Base-by-base conservation (phyloP, 2,113 vertebrate species). In the Lycocorax pyrrhopterus region DNA sequence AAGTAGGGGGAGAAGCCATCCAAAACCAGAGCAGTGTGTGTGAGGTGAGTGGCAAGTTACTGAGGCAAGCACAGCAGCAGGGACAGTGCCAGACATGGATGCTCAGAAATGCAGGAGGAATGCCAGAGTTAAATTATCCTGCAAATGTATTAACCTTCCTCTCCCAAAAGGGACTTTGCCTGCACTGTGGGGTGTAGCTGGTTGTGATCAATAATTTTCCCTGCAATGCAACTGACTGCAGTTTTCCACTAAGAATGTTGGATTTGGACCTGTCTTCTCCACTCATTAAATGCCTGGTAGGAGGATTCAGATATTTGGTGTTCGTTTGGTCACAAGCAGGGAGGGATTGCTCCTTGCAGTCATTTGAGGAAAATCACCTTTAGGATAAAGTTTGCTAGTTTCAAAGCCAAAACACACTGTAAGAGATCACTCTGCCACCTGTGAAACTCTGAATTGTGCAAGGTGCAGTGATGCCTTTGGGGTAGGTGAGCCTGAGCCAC, bases 371-470 rank as follows among this genome's bases (percentile, higher is more conserved):
- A 73, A 89, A 51, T 78, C 39, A 15, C n/a, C 25, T 25, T 47
- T 67, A 27, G 66, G 66, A 87, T 92, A 35, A 81, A 89, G 52
- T 93, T 96, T 81, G 76, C 82, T 93, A 32, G 71, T 96, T 96
- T 94, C 89, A 92, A 85, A 96, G 91, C 79, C n/a, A 25, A 30
- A 89, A 76, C 33, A 8, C 7, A 0, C 7, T 71, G 20, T 47
- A 60, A 32, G 63, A 82, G 39, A 26, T 41, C 1, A 1, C n/a
- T 90, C 29, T 37, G 30, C 56, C 43, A 22, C 62, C 88, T 67
- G 29, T 55, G 63, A 81, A 84, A 71, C 18, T 68, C 26, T 12
- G n/a, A 39, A 26, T 73, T 77, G 35, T 87, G 52, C 46, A 69
- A 77, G 78, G 44, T 95, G 81, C 84, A 49, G 14, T 53, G 49